Conservation (phyloP, 2,888 invertebrate species). For the Monopis laevigella region DNA sequence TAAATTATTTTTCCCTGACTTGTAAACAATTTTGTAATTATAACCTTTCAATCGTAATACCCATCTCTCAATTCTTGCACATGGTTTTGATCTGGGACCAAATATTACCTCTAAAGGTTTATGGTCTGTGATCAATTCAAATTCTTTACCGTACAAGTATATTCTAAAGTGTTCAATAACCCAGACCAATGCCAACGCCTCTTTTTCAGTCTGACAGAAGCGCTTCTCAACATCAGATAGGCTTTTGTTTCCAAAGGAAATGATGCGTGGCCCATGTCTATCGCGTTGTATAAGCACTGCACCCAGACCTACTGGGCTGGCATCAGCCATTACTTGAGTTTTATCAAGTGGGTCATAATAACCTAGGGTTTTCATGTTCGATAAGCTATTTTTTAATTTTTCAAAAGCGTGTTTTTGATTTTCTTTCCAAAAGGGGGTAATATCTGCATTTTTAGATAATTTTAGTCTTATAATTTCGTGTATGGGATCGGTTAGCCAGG, state of each 20-base stretch:
- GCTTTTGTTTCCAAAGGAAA: constrained; percentile 34
- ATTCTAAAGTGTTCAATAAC: constrained; percentile 35
- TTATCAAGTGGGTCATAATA: constrained; percentile 24
- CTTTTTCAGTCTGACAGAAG: constrained; percentile 30
- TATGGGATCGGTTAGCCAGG: too few species aligned
- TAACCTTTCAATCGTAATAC: constrained; percentile 21
- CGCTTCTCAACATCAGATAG: constrained; percentile 28
- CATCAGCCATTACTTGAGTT: constrained; percentile 30
- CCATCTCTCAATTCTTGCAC: constrained; percentile 24
- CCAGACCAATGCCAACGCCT: constrained; percentile 20
- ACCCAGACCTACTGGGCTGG: constrained; percentile 29
- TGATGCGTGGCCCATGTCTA: constrained; percentile 24
- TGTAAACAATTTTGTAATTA: constrained; percentile 19
- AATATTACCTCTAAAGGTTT: constrained; percentile 29
- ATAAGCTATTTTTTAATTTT: too few species aligned
- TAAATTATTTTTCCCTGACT: constrained; percentile 24
- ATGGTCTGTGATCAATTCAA: constrained; percentile 25
- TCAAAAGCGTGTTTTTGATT: too few species aligned
- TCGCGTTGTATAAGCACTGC: constrained; percentile 26
- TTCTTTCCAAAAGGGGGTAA: too few species aligned
- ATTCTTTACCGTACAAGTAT: constrained; percentile 35
- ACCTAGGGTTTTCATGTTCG: background rate
- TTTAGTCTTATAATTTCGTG: too few species aligned
- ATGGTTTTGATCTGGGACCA: constrained; percentile 21
- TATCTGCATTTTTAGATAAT: too few species aligned